phyloP scores from a whole-genome alignment of 2,888 invertebrate genomes.

The Lepidocyrtinus sp. region DNA sequence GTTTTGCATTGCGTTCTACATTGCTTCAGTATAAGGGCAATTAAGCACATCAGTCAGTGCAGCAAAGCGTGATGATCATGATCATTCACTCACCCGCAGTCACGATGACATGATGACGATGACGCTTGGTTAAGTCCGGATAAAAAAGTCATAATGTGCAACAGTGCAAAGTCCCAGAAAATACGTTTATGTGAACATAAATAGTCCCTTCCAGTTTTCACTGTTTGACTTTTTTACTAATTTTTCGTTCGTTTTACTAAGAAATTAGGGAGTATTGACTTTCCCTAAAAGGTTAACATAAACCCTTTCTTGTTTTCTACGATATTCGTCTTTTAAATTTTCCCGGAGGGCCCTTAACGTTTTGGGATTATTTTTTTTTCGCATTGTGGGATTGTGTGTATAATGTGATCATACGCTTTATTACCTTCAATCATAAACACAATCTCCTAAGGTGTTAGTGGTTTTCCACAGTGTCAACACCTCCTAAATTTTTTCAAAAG shows the following conservation, averaged over 20 bases:
- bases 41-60: slow-evolving; percentile 61
- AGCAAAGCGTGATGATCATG: slow-evolving; percentile 54
- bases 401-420: slow-evolving; percentile 55
- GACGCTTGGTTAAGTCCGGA: slow-evolving; percentile 49
- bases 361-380: too few species aligned
- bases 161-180: too few species aligned
- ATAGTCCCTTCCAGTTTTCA: too few species aligned
- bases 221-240: too few species aligned
- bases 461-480: background rate
- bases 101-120: slow-evolving; percentile 37
- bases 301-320: too few species aligned
- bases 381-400: background rate
- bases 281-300: too few species aligned
- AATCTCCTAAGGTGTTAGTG: background rate
- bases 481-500: background rate
- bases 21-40: slow-evolving; percentile 43
- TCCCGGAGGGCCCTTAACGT: too few species aligned
- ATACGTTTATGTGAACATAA: too few species aligned
- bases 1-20: background rate
- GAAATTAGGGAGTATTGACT: too few species aligned
- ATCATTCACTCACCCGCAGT: slow-evolving; percentile 30
- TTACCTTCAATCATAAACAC: slow-evolving; percentile 24
- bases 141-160: background rate
- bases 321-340: too few species aligned
- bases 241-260: too few species aligned